These are phyloP conservation scores for Ooceraea biroi DNA, from an alignment of 1,140 invertebrate genomes.

Conservation along the genomic window DNA sequence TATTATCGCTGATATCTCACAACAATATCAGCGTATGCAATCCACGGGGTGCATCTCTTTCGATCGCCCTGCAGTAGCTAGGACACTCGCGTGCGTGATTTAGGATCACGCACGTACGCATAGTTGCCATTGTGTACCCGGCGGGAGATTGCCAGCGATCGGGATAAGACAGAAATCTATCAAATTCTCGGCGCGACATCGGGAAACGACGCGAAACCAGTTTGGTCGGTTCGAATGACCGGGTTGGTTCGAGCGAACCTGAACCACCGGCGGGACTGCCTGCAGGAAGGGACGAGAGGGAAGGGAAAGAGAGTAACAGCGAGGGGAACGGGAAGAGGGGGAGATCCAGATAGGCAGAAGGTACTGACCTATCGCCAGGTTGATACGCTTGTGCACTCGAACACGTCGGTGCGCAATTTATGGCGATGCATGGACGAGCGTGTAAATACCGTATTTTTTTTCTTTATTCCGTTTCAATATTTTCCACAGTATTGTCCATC, in stretches of 20 bases:
- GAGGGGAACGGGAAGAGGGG: slow-evolving; percentile 44
- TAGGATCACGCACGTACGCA: neutral
- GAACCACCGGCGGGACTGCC: slow-evolving; percentile 61
- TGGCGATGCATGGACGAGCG: slow-evolving; percentile 26
- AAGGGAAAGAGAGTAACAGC: neutral
- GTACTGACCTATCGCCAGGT: slow-evolving; percentile 76
- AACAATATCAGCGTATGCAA: slow-evolving; percentile 12
- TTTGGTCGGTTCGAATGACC: slow-evolving; percentile 84
- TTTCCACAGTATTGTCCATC: neutral
- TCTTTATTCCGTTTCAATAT: slow-evolving; percentile 13
- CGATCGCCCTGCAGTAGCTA: neutral
- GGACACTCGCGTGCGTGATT: slow-evolving; percentile 16
- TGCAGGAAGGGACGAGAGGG: slow-evolving; percentile 17
- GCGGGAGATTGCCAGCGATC: slow-evolving; percentile 73
- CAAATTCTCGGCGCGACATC: slow-evolving; percentile 83
- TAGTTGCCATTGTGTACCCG: slow-evolving; percentile 35
- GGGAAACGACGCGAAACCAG: slow-evolving; percentile 84
- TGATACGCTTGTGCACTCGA: slow-evolving; percentile 58
- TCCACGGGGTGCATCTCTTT: neutral
- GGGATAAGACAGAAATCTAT: slow-evolving; percentile 83
- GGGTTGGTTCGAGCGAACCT: slow-evolving; percentile 75
- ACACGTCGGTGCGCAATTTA: slow-evolving; percentile 52
- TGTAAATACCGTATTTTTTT: slow-evolving; percentile 23
- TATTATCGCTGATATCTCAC: neutral
- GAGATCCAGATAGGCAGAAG: slow-evolving; percentile 65